Evolutionary conservation across 2,113 vertebrate species (phyloP).

Genomic region (Abramis brama): DNA sequence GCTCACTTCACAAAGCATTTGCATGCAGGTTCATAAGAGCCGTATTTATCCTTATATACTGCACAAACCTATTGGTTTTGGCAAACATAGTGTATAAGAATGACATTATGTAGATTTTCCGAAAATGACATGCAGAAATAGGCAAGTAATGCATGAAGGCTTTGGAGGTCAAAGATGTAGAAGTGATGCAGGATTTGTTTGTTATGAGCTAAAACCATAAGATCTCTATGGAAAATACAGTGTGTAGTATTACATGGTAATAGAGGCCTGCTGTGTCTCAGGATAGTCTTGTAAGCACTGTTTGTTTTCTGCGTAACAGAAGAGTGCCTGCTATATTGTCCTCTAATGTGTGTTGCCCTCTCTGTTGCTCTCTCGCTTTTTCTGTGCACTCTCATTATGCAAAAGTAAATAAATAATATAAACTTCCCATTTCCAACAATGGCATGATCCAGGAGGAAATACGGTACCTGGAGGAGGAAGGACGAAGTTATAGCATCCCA

Average conservation of each 20-base stretch:
- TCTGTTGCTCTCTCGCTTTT: not conserved
- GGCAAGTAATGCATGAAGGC: not conserved
- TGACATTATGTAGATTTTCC: no score
- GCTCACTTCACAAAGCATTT: not conserved
- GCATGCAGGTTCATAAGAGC: not conserved
- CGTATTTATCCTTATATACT: not conserved
- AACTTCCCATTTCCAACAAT: no score
- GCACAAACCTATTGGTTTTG: not conserved
- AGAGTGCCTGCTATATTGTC: not conserved
- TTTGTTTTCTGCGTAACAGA: constrained; percentile 60
- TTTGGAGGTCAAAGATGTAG: not conserved
- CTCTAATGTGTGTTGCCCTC: constrained; percentile 7
- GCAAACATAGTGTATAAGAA: not conserved
- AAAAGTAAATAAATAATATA: not conserved
- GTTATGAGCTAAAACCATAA: not conserved
- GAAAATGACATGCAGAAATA: not conserved
- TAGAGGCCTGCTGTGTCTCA: constrained; percentile 44
- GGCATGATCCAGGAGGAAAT: no score
- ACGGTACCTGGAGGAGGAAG: no score
- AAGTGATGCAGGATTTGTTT: constrained; percentile 7
- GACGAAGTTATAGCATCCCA: not conserved
- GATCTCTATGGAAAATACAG: not conserved
- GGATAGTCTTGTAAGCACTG: constrained; percentile 59
- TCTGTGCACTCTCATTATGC: not conserved
- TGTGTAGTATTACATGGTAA: constrained; percentile 43